Conservation (phyloP, 2,113 vertebrate genomes). For the Catagonus wagneri region DNA sequence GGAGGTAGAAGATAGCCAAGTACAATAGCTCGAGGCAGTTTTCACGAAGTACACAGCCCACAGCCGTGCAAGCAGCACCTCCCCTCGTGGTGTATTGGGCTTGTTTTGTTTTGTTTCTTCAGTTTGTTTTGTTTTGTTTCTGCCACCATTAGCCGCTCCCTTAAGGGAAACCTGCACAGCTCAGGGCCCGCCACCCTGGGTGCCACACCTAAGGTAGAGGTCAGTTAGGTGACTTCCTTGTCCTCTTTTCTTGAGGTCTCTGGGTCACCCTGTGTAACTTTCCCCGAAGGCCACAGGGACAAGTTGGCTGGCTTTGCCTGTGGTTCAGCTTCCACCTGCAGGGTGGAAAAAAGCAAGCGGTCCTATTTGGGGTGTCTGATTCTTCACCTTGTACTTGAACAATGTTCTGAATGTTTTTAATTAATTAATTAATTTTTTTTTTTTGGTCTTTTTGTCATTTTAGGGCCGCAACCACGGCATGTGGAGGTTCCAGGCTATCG, state of each 20-base stretch:
- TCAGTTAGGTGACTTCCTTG: not conserved
- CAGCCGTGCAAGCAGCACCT: rapidly evolving
- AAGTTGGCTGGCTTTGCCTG: not conserved
- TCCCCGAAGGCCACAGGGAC: not conserved
- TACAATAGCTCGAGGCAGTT: rapidly evolving
- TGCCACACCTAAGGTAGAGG: not conserved
- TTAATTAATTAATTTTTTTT: no score
- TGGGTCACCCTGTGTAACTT: not conserved
- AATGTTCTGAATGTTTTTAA: no score
- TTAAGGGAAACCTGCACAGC: not conserved
- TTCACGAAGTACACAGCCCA: rapidly evolving
- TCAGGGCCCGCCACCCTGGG: not conserved
- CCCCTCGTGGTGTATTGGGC: rapidly evolving
- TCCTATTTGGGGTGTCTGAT: not conserved
- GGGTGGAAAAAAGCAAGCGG: not conserved
- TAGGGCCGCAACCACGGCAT: no score
- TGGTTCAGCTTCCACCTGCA: not conserved
- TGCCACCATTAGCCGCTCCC: not conserved
- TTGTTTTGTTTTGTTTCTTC: not conserved
- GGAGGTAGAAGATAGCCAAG: no score
- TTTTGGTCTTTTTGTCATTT: no score
- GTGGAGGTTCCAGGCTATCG: no score
- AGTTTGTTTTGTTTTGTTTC: not conserved
- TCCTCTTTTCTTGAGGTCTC: not conserved
- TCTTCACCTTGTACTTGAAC: not conserved